Evolutionary conservation across 1,140 invertebrate genomes (phyloP).

Genomic region (Probaryconus sp.): DNA sequence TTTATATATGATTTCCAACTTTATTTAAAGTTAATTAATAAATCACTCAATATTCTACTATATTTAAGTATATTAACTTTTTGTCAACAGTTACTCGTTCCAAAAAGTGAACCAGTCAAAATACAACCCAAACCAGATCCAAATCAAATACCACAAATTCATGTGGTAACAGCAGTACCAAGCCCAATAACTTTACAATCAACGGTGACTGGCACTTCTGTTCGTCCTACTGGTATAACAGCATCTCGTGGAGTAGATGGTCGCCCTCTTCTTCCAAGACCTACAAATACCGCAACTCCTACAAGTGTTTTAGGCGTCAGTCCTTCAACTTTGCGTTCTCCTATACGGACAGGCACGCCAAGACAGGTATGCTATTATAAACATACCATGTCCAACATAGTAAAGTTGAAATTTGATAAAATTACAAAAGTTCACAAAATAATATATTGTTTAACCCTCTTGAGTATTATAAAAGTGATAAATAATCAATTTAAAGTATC

Average conservation of each 20-base stretch:
- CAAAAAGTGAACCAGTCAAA: constrained; percentile 74
- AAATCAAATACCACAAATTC: constrained; percentile 74
- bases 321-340: constrained; percentile 65
- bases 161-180: constrained; percentile 72
- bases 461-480: no score
- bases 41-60: background rate
- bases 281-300: constrained; percentile 63
- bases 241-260: constrained; percentile 65
- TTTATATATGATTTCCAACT: no score
- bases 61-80: background rate
- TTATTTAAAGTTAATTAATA: no score
- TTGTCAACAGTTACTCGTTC: constrained; percentile 45
- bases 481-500: no score
- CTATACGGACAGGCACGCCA: constrained; percentile 65
- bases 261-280: constrained; percentile 71
- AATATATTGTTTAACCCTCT: no score
- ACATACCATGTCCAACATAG: no score
- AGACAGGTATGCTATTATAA: constrained; percentile 50
- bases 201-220: constrained; percentile 60
- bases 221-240: constrained; percentile 56
- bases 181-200: constrained; percentile 67
- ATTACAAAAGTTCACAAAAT: no score
- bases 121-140: constrained; percentile 76
- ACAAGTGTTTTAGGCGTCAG: constrained; percentile 69
- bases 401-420: no score